Conservation (phyloP, 2,888 invertebrate species). For the Nephrotoma appendiculata region DNA sequence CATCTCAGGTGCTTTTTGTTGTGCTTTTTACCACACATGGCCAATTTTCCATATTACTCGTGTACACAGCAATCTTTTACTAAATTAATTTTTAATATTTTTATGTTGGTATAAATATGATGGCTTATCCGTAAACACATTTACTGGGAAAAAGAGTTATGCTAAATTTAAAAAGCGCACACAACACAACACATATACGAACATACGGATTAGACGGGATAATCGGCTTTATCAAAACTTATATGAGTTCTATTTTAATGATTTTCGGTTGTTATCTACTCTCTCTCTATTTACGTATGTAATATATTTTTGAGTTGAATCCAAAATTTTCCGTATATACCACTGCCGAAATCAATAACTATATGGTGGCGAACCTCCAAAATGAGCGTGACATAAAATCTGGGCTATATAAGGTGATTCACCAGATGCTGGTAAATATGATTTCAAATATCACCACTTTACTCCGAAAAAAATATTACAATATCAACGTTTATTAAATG, state of each 20-base stretch:
- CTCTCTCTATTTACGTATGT: too few relatives aligned
- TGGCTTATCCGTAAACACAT: background rate
- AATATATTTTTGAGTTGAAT: background rate
- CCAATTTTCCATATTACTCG: background rate
- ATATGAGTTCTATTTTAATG: background rate
- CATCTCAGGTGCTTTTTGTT: background rate
- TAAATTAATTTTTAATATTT: background rate
- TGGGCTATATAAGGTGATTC: background rate
- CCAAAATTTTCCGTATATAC: background rate
- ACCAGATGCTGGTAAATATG: background rate
- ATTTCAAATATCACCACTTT: background rate
- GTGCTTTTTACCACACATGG: background rate
- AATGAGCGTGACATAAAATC: background rate
- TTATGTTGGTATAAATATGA: background rate
- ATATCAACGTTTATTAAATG: background rate
- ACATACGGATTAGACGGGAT: background rate
- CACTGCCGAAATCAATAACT: background rate
- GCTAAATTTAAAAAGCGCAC: background rate
- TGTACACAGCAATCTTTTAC: background rate
- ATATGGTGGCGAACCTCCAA: background rate
- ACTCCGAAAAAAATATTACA: too few relatives aligned
- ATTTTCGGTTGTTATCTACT: background rate
- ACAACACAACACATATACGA: background rate
- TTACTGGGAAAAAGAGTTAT: background rate
- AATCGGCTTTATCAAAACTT: background rate